Base-by-base conservation (phyloP, 2,113 vertebrate genomes). In the Motacilla alba region DNA sequence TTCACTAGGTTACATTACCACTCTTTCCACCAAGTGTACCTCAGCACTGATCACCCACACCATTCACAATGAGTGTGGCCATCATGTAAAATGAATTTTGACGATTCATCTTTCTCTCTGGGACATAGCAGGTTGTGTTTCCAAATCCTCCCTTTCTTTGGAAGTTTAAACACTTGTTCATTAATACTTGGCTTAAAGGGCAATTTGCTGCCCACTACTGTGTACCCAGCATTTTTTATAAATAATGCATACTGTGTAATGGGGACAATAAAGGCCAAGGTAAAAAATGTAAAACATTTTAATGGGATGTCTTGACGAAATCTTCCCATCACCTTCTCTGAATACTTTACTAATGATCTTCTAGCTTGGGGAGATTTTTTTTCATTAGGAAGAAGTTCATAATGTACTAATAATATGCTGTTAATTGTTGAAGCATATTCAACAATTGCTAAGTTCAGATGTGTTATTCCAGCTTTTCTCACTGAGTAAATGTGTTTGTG, bases 251-350 rank as follows among this genome's bases (percentile, higher is more conserved):
- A 81, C 73, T 83, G 67, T 94, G 95, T 96, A 97, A 98, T 94
- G 91, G 96, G 90, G 89, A 97, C 97, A 97, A 98, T 64, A 87
- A 96, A 95, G 89, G 91, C 82, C 84, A 92, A 96, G 63, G 92
- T 96, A 96, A 97, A 85, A 98, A 97, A 97, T 86, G 72, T 83
- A 96, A 96, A 97, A 96, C 35, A 96, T 95, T 95, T 97, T 97
- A 97, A 98, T 85, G 78, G 85, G 64, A 73, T 95, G 67, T 58
- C 88, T 95, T 89, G 77, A 91, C 24, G 21, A 98, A 98, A 97
- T 91, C 90, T 96, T 60, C 89, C 41, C 93, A 93, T 56, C 95
- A 95, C 88, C 63, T 92, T 97, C 96, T 94, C 87, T 90, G 88
- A 97, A 94, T 88, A 91, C 76, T 95, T 97, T 43, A 69, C 73